These are phyloP conservation scores for Temnothorax curvispinosus DNA, from an alignment of 1,140 invertebrate genomes.

Conservation along the genomic window DNA sequence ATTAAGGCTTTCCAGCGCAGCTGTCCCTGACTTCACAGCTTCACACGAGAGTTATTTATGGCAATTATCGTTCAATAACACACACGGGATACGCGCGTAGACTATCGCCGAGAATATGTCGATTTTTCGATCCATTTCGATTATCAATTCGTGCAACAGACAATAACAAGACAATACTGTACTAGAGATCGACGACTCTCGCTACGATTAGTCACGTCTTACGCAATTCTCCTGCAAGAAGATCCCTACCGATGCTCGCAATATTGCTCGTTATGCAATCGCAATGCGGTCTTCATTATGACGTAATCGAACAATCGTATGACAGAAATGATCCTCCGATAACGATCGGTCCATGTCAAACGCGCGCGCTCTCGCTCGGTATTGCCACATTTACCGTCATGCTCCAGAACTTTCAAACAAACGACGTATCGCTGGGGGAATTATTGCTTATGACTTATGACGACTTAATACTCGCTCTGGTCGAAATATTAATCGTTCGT, in stretches of 20 bases:
- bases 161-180: background rate
- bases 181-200: conserved; percentile 4
- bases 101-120: background rate
- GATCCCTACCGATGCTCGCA: background rate
- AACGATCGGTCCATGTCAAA: conserved; percentile 46
- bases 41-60: conserved; percentile 35
- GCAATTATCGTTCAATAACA: background rate
- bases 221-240: conserved; percentile 16
- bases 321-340: conserved; percentile 36
- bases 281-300: conserved; percentile 50
- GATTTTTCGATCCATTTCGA: background rate
- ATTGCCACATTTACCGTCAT: conserved; percentile 57
- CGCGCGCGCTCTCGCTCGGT: conserved; percentile 37
- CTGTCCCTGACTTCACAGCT: background rate
- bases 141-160: background rate
- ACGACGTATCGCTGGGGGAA: conserved; percentile 34
- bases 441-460: conserved; percentile 45
- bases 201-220: conserved; percentile 3
- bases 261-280: conserved; percentile 36
- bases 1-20: conserved; percentile 43
- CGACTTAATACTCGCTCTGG: conserved; percentile 21
- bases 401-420: conserved; percentile 59
- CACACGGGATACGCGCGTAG: background rate
- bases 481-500: conserved; percentile 27
- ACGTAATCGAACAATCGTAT: conserved; percentile 30